A percentile compares a stretch with the other conserved stretches of the same genome.
These are phyloP conservation scores for Malacosoma neustria DNA, from an alignment of 2,888 invertebrate species.

Conservation along the genomic window DNA sequence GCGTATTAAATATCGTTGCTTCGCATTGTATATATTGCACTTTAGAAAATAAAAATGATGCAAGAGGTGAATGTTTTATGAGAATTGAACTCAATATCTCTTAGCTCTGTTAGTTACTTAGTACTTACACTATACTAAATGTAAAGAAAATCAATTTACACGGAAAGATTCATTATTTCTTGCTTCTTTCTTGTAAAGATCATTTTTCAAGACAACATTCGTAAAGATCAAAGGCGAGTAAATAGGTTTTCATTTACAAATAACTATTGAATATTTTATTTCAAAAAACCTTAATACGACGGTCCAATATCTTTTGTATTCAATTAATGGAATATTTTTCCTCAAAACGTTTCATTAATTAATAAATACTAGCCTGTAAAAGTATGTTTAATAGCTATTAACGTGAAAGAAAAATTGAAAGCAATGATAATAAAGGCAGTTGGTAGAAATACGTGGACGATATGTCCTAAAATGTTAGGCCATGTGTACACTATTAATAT, in stretches of 20 bases:
- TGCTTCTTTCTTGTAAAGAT: no score
- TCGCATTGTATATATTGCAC: no score
- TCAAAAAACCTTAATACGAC: not conserved
- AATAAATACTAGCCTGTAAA: slow-evolving; percentile 3
- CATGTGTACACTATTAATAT: no score
- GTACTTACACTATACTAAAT: no score
- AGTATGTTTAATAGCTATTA: slow-evolving; percentile 42
- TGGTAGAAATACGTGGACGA: slow-evolving; percentile 63
- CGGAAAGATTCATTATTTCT: no score
- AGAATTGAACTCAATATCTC: no score
- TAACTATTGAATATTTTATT: not conserved
- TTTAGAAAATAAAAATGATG: no score
- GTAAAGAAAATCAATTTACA: no score
- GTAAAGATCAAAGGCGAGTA: not conserved
- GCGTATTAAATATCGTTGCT: no score
- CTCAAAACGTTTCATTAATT: not conserved
- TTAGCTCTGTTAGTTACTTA: no score
- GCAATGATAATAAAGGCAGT: slow-evolving; percentile 58
- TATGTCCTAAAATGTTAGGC: slow-evolving; percentile 48
- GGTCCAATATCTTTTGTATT: slow-evolving; percentile 1
- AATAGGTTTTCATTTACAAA: not conserved
- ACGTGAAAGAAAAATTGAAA: slow-evolving; percentile 59
- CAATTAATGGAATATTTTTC: slow-evolving; percentile 2
- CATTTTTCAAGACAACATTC: no score
- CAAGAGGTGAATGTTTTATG: no score